phyloP scores from a whole-genome alignment of 2,797 vertebrate species.

The Phoxinus dragarum region DNA sequence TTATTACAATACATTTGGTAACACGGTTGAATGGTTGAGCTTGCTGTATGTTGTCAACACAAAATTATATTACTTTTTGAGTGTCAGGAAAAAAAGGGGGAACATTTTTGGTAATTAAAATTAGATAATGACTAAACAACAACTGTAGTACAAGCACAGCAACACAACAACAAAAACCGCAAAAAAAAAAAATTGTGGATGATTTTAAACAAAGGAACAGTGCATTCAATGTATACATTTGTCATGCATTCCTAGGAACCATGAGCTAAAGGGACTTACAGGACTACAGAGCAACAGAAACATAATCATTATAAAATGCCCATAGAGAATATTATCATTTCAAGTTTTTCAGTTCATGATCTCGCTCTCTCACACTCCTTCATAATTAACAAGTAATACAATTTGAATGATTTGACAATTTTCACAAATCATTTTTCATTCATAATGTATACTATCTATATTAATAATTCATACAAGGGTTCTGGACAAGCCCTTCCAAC shows the following conservation, averaged over 20 bases:
- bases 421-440: slow-evolving; percentile 23
- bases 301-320: background rate
- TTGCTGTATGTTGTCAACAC: slow-evolving; percentile 8
- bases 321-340: background rate
- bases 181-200: background rate
- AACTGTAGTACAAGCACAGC: background rate
- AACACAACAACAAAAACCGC: background rate
- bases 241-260: background rate
- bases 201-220: background rate
- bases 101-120: background rate
- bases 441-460: slow-evolving; percentile 14
- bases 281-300: background rate
- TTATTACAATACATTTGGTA: background rate
- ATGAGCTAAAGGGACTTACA: background rate
- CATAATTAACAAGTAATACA: background rate
- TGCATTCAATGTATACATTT: background rate
- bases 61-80: background rate
- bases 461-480: slow-evolving; percentile 6
- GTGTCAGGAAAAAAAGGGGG: background rate
- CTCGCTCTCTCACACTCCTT: background rate
- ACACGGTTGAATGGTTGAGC: background rate
- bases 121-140: background rate
- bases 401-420: slow-evolving; percentile 21
- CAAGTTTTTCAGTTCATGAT: background rate
- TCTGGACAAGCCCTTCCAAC: slow-evolving; percentile 5